Evolutionary conservation across 2,113 vertebrate species (phyloP).

Genomic region (Xiphophorus maculatus): DNA sequence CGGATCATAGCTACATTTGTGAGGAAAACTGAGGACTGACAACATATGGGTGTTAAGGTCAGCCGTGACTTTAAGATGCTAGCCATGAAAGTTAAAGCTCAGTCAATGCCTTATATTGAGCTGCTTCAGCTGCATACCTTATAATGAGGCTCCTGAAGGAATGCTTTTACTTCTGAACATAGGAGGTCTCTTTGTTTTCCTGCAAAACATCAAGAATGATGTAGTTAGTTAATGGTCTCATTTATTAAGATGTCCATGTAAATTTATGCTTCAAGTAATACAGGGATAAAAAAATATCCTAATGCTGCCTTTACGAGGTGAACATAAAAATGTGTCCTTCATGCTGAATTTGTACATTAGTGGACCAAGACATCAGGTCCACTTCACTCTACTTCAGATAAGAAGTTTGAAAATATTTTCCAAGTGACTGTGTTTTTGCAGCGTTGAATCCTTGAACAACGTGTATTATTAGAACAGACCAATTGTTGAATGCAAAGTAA

Average conservation of each 20-base stretch:
- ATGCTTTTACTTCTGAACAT: constrained; percentile 43
- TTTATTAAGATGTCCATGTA: constrained; percentile 26
- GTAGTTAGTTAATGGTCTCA: constrained; percentile 30
- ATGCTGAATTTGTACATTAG: neutral
- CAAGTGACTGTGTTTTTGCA: too few relatives aligned
- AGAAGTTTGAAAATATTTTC: neutral
- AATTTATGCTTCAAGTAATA: constrained; percentile 20
- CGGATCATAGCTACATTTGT: neutral
- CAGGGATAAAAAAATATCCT: neutral
- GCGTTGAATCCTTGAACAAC: too few relatives aligned
- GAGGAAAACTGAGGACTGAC: neutral
- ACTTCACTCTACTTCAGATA: neutral
- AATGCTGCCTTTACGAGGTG: neutral
- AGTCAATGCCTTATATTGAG: constrained; percentile 11
- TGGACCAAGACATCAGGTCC: neutral
- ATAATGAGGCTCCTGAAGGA: constrained; percentile 42
- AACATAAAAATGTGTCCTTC: neutral
- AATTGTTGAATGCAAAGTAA: constrained; percentile 8
- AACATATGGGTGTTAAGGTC: too few relatives aligned
- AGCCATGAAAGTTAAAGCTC: neutral
- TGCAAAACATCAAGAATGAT: constrained; percentile 17
- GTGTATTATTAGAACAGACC: neutral
- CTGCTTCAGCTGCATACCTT: constrained; percentile 31
- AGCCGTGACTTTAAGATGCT: too few relatives aligned
- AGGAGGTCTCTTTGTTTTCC: constrained; percentile 40